Percentiles rank a stretch among this genome's conserved stretches.
phyloP scores from a whole-genome alignment of 2,113 vertebrate species.

The Pantherophis guttatus region DNA sequence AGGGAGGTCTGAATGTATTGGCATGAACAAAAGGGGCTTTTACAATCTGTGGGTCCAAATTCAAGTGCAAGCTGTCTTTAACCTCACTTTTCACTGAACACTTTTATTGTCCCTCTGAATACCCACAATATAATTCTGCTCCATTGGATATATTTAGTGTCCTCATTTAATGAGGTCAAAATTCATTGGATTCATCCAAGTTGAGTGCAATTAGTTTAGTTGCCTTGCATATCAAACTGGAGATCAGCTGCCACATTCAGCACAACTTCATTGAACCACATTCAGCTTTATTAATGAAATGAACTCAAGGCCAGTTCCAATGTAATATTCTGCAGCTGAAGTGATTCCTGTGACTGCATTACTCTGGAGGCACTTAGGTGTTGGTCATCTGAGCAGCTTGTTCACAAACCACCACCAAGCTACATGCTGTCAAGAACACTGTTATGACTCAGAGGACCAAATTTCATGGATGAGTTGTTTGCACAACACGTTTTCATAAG shows the following conservation, averaged over 20 bases:
- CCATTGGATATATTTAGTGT: not conserved
- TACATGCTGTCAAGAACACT: not conserved
- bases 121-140: constrained; percentile 4
- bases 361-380: not conserved
- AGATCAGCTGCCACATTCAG: constrained; percentile 1
- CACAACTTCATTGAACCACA: not conserved
- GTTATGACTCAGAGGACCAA: not conserved
- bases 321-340: not conserved
- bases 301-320: not conserved
- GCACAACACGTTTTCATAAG: not conserved
- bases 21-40: not conserved
- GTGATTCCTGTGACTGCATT: not conserved
- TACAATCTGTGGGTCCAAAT: not conserved
- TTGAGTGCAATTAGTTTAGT: constrained; percentile 11
- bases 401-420: not conserved
- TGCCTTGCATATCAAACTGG: constrained; percentile 15
- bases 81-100: not conserved
- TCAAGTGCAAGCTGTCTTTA: not conserved
- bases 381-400: not conserved
- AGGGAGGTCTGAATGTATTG: not conserved
- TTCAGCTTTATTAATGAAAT: not conserved
- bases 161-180: constrained; percentile 4
- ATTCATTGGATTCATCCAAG: constrained; percentile 14
- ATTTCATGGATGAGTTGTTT: not conserved
- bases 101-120: not conserved